Conservation (phyloP, 2,888 invertebrate species). For the Autographa gamma region DNA sequence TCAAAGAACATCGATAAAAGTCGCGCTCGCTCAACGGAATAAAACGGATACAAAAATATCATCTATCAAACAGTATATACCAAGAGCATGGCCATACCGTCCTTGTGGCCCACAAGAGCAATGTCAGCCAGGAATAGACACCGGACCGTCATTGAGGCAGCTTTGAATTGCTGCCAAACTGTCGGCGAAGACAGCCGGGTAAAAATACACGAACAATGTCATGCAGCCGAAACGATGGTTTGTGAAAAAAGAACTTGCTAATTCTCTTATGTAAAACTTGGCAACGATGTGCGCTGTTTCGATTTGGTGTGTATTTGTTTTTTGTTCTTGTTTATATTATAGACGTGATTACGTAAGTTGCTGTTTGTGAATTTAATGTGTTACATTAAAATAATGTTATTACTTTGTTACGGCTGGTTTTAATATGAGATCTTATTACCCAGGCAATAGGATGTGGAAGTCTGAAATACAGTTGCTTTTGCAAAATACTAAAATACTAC, state of each 20-base stretch:
- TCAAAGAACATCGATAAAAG: neutral
- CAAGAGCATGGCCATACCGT: slow-evolving; percentile 61
- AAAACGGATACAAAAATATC: slow-evolving; percentile 19
- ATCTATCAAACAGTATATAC: slow-evolving; percentile 30
- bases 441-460: no score
- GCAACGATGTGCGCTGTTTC: slow-evolving; percentile 33
- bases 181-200: slow-evolving; percentile 68
- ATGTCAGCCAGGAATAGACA: slow-evolving; percentile 84
- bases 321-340: slow-evolving; percentile 22
- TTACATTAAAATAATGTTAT: neutral
- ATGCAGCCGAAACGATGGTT: slow-evolving; percentile 53
- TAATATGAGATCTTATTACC: no score
- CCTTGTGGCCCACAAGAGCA: slow-evolving; percentile 77
- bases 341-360: slow-evolving; percentile 28
- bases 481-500: no score
- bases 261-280: slow-evolving; percentile 65
- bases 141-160: slow-evolving; percentile 71
- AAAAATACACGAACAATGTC: slow-evolving; percentile 77
- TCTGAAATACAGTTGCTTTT: no score
- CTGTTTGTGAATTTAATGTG: neutral
- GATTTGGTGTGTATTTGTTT: slow-evolving; percentile 29
- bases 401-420: neutral
- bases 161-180: slow-evolving; percentile 79
- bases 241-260: slow-evolving; percentile 62
- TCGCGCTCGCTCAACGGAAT: neutral